These are phyloP conservation scores for Pogonophryne albipinna DNA, from an alignment of 2,797 vertebrate species.

Conservation along the genomic window DNA sequence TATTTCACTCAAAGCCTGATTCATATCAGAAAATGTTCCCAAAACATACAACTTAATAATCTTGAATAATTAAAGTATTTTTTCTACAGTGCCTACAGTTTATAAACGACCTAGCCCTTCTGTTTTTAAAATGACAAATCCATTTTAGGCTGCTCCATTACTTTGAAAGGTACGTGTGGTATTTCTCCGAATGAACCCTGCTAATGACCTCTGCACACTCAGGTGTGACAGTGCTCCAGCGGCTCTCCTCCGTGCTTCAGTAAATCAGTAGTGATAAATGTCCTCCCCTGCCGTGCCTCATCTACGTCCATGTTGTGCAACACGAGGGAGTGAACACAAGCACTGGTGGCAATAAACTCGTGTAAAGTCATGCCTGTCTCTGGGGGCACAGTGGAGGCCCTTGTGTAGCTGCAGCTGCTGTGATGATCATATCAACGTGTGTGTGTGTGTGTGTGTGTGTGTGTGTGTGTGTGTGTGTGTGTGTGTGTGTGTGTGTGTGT, in stretches of 20 bases:
- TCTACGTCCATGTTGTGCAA: constrained; percentile 56
- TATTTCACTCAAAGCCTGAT: no score
- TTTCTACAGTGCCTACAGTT: no score
- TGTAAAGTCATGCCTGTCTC: constrained; percentile 63
- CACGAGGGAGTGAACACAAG: constrained; percentile 32
- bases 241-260: constrained; percentile 7
- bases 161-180: not conserved
- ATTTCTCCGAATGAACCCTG: not conserved
- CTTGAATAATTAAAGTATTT: no score
- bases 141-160: not conserved
- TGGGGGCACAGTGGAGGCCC: constrained; percentile 57
- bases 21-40: no score
- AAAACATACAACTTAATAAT: no score
- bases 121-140: not conserved
- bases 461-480: constrained; percentile 37
- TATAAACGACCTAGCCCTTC: not conserved
- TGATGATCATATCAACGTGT: constrained; percentile 47
- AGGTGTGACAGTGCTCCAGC: constrained; percentile 32
- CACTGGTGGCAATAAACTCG: constrained; percentile 42
- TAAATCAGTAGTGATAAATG: constrained; percentile 48
- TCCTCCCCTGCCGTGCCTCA: constrained; percentile 2
- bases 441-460: constrained; percentile 37
- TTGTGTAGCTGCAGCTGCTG: constrained; percentile 78
- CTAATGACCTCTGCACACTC: constrained; percentile 28
- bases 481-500: constrained; percentile 37